Evolutionary conservation across 1,140 invertebrate genomes (phyloP).

Genomic region (Drosophila paulistorum): DNA sequence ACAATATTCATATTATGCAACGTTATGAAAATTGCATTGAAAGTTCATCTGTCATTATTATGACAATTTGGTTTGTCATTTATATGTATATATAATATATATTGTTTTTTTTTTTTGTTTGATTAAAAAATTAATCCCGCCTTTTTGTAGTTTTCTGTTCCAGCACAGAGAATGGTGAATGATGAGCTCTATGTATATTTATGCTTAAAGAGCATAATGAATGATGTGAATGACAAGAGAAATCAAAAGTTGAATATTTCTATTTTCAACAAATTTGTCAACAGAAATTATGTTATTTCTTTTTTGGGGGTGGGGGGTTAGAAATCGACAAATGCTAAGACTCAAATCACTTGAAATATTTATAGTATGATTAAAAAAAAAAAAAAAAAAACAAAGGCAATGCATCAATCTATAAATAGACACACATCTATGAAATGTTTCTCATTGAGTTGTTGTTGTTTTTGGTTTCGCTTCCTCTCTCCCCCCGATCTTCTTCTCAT

Average conservation of each 20-base stretch:
- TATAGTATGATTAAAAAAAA: constrained; percentile 5
- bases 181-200: not conserved
- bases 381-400: not conserved
- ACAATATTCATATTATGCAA: constrained; percentile 9
- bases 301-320: too few species aligned
- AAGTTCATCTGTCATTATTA: constrained; percentile 61
- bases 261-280: constrained; percentile 2
- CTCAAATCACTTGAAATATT: constrained; percentile 13
- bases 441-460: constrained; percentile 1
- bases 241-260: not conserved
- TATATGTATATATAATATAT: not conserved
- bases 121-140: constrained; percentile 19
- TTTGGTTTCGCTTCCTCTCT: not conserved
- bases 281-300: constrained; percentile 1
- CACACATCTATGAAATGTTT: constrained; percentile 10
- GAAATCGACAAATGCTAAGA: constrained; percentile 3
- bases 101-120: constrained; percentile 25
- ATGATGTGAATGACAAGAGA: not conserved
- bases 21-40: constrained; percentile 51
- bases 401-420: constrained; percentile 7
- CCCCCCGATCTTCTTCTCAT: not conserved
- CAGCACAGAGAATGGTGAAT: not conserved
- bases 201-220: not conserved
- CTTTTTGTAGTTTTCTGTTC: not conserved
- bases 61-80: constrained; percentile 36